phyloP scores from a whole-genome alignment of 2,888 invertebrate genomes.

The Chalcosyrphus nemorum region DNA sequence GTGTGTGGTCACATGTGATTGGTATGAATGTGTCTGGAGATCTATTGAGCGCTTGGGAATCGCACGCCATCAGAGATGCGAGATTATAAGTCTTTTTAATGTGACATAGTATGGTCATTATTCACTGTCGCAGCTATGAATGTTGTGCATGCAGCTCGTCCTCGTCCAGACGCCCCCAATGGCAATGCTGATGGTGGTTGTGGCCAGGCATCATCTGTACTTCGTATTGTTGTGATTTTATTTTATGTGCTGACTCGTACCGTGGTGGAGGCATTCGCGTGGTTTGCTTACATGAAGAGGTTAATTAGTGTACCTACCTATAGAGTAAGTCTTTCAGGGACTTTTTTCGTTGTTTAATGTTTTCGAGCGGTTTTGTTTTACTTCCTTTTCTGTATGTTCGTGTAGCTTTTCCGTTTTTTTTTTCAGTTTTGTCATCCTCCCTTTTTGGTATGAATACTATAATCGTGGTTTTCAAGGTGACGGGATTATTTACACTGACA shows the following conservation, averaged over 20 bases:
- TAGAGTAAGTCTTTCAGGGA: conserved; percentile 38
- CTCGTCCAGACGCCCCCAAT: neutral
- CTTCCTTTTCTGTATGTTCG: neutral
- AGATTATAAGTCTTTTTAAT: conserved; percentile 44
- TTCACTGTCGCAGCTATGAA: neutral
- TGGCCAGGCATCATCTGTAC: neutral
- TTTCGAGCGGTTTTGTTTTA: neutral
- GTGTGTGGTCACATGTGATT: neutral
- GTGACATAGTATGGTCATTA: conserved; percentile 21
- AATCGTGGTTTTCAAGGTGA: conserved; percentile 49
- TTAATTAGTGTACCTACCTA: conserved; percentile 54
- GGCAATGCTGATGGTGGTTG: too few species aligned
- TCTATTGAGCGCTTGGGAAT: conserved; percentile 10
- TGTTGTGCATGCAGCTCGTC: neutral
- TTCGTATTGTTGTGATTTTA: conserved; percentile 20
- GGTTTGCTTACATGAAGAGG: conserved; percentile 30
- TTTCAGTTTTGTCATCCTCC: neutral
- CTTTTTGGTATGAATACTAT: neutral
- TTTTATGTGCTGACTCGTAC: neutral
- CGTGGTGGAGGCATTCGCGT: conserved; percentile 23
- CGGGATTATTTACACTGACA: conserved; percentile 35
- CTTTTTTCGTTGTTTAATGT: conserved; percentile 10
- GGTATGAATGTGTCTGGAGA: conserved; percentile 8
- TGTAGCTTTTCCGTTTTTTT: neutral
- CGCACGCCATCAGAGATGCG: conserved; percentile 10